Conservation (phyloP, 2,888 invertebrate species). For the Calephelis perditalis region DNA sequence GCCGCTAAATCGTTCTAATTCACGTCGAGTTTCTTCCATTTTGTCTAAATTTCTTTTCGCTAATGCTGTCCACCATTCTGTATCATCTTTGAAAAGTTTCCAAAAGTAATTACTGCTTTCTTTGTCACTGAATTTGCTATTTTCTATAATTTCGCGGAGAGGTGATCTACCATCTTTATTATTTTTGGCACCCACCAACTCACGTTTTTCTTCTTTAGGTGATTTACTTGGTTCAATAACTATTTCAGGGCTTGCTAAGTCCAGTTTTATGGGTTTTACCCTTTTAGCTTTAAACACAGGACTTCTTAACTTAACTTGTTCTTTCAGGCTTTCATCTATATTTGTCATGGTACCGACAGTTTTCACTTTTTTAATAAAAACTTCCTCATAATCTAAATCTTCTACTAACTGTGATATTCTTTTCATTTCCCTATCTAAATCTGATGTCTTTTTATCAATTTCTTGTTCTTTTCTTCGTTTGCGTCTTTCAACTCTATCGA, state of each 20-base stretch:
- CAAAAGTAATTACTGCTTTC: constrained; percentile 47
- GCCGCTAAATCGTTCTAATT: constrained; percentile 66
- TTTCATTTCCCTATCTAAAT: constrained; percentile 68
- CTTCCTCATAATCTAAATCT: constrained; percentile 53
- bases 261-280: constrained; percentile 54
- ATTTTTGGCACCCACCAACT: not conserved
- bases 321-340: constrained; percentile 38
- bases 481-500: constrained; percentile 46
- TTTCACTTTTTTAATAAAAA: constrained; percentile 36
- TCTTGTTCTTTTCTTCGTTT: constrained; percentile 46
- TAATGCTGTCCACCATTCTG: constrained; percentile 69
- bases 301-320: constrained; percentile 46
- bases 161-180: not conserved
- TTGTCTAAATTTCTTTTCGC: constrained; percentile 67
- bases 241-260: constrained; percentile 35
- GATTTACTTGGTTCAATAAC: constrained; percentile 25
- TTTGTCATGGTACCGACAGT: constrained; percentile 36
- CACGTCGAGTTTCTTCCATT: constrained; percentile 66
- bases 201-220: constrained; percentile 19
- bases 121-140: constrained; percentile 10
- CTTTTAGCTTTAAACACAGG: constrained; percentile 61
- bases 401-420: constrained; percentile 64
- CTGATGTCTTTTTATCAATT: constrained; percentile 50
- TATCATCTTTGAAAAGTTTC: constrained; percentile 67
- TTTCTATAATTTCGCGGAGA: not conserved